Evolutionary conservation across 2,113 vertebrate species (phyloP).

Genomic region (Cyrtonyx montezumae): DNA sequence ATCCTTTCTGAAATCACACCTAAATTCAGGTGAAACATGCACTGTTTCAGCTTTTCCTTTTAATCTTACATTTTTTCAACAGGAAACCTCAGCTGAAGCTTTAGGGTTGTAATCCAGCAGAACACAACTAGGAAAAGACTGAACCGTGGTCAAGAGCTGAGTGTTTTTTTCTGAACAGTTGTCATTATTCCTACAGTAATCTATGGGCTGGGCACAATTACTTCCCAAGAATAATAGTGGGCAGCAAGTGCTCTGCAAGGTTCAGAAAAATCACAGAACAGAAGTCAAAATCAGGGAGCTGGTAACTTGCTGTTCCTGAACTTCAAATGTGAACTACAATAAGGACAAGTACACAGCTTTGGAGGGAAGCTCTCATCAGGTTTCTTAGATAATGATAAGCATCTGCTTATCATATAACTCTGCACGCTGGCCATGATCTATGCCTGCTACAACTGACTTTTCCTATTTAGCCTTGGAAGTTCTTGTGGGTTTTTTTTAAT

Average conservation of each 20-base stretch:
- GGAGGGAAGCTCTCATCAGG: not conserved
- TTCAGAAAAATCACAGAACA: not conserved
- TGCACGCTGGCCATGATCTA: not conserved
- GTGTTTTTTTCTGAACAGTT: not conserved
- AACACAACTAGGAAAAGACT: not conserved
- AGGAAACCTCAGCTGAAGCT: not conserved
- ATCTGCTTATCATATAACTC: not conserved
- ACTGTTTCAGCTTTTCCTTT: not conserved
- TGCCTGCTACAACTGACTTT: not conserved
- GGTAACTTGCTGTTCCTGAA: not conserved
- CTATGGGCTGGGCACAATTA: not conserved
- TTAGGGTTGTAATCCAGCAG: not conserved
- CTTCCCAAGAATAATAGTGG: not conserved
- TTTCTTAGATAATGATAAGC: not conserved
- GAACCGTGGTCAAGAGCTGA: not conserved
- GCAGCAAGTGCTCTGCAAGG: not conserved
- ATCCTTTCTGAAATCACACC: not conserved
- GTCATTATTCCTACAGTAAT: not conserved
- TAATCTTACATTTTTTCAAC: not conserved
- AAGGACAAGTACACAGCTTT: rapidly evolving
- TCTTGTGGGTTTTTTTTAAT: not conserved
- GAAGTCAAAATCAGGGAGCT: not conserved
- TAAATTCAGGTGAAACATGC: not conserved
- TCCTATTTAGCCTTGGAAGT: not conserved
- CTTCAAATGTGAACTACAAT: not conserved